These are phyloP conservation scores for Rhodeus uyekii DNA, from an alignment of 2,797 vertebrate genomes.

Conservation along the genomic window DNA sequence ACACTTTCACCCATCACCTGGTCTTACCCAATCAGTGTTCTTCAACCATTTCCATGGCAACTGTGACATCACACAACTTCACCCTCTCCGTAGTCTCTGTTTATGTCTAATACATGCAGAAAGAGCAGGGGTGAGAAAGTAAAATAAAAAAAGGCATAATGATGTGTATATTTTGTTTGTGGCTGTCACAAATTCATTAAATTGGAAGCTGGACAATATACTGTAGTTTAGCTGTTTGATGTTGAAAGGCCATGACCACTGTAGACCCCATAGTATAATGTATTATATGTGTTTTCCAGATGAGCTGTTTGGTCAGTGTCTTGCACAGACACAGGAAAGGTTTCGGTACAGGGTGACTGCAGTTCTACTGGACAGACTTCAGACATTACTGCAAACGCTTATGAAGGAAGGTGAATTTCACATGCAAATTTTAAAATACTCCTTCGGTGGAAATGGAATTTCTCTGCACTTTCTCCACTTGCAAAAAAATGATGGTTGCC, in stretches of 20 bases:
- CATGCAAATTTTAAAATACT: neutral
- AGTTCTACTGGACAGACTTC: slow-evolving; percentile 85
- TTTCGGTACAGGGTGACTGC: slow-evolving; percentile 86
- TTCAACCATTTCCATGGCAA: slow-evolving; percentile 71
- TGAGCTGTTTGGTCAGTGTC: slow-evolving; percentile 92
- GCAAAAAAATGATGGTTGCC: slow-evolving; percentile 8
- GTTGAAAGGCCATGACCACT: neutral
- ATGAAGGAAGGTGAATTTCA: slow-evolving; percentile 85
- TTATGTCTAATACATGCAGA: slow-evolving; percentile 19
- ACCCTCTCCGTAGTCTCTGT: slow-evolving; percentile 62
- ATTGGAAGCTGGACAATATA: neutral
- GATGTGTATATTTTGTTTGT: neutral
- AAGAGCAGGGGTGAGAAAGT: slow-evolving; percentile 13
- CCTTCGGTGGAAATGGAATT: slow-evolving; percentile 8
- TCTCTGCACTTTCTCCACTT: neutral
- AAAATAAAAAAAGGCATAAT: neutral
- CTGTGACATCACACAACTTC: slow-evolving; percentile 77
- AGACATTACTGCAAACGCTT: slow-evolving; percentile 87
- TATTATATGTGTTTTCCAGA: slow-evolving; percentile 73
- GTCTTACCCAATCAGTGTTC: slow-evolving; percentile 61
- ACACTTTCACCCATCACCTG: slow-evolving; percentile 67
- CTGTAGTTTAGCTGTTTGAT: neutral
- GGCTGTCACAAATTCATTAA: neutral
- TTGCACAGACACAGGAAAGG: slow-evolving; percentile 72
- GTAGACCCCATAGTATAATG: neutral